Evolutionary conservation across 2,113 vertebrate species (phyloP).

Genomic region (Tragelaphus imberbis): DNA sequence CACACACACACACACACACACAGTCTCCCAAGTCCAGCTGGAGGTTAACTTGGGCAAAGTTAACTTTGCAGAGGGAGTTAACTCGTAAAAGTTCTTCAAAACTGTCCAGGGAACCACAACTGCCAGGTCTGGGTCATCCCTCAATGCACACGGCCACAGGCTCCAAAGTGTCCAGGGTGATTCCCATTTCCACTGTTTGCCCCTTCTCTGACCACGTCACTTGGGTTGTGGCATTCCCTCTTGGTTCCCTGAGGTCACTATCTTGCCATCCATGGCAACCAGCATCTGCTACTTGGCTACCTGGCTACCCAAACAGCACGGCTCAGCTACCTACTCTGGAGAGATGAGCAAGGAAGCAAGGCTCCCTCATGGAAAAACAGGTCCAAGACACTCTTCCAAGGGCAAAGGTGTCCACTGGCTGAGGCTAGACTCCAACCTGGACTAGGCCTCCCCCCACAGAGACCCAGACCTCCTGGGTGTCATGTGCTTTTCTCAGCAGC

Average conservation of each 20-base stretch:
- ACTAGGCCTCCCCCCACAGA: background rate
- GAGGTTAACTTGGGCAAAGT: background rate
- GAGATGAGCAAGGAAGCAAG: background rate
- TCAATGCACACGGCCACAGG: fast-evolving
- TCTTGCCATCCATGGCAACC: background rate
- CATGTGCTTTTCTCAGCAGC: background rate
- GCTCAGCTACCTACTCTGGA: background rate
- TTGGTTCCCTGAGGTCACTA: background rate
- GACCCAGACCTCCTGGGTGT: background rate
- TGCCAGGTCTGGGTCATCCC: background rate
- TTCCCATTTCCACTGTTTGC: fast-evolving
- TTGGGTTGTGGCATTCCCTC: background rate
- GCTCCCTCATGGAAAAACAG: background rate
- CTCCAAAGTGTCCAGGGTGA: fast-evolving
- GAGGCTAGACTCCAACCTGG: background rate
- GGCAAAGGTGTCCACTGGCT: background rate
- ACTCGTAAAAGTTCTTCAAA: background rate
- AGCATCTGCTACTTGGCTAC: background rate
- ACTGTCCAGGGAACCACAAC: background rate
- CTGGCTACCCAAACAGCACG: fast-evolving
- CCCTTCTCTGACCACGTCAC: background rate
- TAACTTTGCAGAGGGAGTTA: background rate
- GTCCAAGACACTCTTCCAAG: background rate
- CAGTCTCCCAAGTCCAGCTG: background rate
- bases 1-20: background rate